Conservation (phyloP, 2,113 vertebrate species). For the Sapayoa aenigma region DNA sequence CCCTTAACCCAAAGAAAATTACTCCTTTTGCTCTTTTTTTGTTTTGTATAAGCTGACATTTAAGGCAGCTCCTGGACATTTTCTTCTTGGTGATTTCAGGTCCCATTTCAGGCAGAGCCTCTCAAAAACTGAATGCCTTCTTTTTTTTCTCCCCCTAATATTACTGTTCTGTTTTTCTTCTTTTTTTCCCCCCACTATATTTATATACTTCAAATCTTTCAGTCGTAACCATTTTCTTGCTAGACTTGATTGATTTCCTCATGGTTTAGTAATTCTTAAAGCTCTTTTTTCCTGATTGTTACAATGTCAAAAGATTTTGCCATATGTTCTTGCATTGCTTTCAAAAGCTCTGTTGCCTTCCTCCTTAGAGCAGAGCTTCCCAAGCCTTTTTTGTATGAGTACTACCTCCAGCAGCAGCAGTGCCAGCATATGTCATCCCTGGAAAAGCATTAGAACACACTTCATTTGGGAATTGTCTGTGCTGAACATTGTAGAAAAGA, state of each 20-base stretch:
- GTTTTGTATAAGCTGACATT: background rate
- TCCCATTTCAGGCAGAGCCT: background rate
- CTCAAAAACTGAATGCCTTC: background rate
- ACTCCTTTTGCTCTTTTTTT: background rate
- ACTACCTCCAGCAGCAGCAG: background rate
- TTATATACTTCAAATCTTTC: conserved; percentile 1
- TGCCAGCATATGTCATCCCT: background rate
- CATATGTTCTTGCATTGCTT: background rate
- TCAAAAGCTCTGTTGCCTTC: background rate
- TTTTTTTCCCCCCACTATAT: background rate
- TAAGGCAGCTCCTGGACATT: background rate
- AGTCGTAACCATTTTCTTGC: conserved; percentile 19
- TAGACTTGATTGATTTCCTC: conserved; percentile 39
- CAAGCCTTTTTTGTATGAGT: background rate
- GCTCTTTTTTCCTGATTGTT: background rate
- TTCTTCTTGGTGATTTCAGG: background rate
- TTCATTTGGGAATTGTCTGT: background rate
- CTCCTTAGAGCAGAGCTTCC: background rate
- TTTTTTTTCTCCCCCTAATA: background rate
- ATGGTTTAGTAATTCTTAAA: conserved; percentile 11
- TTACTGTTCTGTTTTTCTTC: background rate
- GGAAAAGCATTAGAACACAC: background rate
- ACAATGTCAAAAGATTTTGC: conserved; percentile 56
- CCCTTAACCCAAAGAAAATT: background rate
- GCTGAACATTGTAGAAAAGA: background rate